A percentile compares a stretch with the other conserved stretches of the same genome.
phyloP scores from a whole-genome alignment of 1,140 invertebrate genomes.

The Neuroterus valhalla region DNA sequence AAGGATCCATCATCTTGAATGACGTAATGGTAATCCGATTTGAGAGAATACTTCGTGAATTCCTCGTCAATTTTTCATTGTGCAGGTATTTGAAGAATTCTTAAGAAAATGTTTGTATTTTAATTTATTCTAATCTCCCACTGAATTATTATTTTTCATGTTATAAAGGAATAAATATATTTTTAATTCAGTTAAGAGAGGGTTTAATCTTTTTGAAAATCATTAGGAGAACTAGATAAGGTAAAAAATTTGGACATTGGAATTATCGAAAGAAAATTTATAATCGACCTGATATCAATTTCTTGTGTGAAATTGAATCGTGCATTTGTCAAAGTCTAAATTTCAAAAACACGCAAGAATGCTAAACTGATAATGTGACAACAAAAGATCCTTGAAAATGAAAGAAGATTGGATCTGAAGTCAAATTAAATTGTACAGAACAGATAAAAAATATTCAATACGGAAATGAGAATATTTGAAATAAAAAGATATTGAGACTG shows the following conservation, averaged over 20 bases:
- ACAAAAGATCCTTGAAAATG: too few species aligned
- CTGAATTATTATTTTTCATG: too few species aligned
- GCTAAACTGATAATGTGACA: too few species aligned
- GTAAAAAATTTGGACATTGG: conserved; percentile 21
- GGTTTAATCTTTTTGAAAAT: background rate
- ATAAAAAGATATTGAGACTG: background rate
- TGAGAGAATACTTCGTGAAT: background rate
- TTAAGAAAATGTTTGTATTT: too few species aligned
- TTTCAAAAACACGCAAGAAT: too few species aligned
- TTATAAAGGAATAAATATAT: background rate
- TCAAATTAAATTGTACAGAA: too few species aligned
- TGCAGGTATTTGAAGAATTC: too few species aligned
- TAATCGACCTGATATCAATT: background rate
- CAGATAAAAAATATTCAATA: too few species aligned
- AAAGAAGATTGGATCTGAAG: too few species aligned
- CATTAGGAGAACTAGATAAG: conserved; percentile 8
- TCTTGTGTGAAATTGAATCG: background rate
- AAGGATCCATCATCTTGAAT: background rate
- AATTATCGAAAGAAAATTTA: background rate
- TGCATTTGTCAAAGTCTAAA: background rate
- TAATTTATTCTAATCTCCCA: too few species aligned
- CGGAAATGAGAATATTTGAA: background rate
- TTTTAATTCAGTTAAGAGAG: background rate
- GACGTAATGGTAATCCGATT: conserved; percentile 8
- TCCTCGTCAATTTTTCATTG: background rate